Conservation (phyloP, 1,140 invertebrate genomes). For the Orchesella cincta region DNA sequence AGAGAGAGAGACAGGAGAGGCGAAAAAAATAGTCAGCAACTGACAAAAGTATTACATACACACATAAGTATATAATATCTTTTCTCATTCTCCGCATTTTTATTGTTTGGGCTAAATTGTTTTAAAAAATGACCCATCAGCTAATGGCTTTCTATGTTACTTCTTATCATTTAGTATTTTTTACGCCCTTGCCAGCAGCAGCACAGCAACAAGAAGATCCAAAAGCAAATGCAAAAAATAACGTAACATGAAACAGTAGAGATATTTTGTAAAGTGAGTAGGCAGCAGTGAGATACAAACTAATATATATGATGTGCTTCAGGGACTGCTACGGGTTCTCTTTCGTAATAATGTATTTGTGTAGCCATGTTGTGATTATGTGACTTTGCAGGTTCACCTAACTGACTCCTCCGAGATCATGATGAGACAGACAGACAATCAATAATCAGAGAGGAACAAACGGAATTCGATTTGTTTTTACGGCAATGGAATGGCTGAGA, state of each 20-base stretch:
- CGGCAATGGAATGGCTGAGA: too few relatives aligned
- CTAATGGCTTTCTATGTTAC: conserved; percentile 26
- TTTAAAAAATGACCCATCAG: conserved; percentile 29
- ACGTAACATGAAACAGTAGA: conserved; percentile 14
- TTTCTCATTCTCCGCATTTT: conserved; percentile 23
- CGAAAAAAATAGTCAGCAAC: background rate
- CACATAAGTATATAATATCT: background rate
- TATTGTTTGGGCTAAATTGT: conserved; percentile 29
- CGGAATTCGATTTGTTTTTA: conserved; percentile 22
- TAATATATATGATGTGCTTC: conserved; percentile 1
- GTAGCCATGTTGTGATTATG: conserved; percentile 9
- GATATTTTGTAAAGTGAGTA: conserved; percentile 29
- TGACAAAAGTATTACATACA: background rate
- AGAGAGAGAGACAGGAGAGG: background rate
- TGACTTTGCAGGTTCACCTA: too few relatives aligned
- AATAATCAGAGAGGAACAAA: too few relatives aligned
- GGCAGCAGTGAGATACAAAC: background rate
- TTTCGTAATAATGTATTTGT: background rate
- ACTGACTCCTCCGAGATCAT: too few relatives aligned
- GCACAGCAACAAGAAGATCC: background rate
- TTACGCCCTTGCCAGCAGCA: conserved; percentile 26
- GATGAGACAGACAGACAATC: conserved; percentile 12
- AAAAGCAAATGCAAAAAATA: background rate
- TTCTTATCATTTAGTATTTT: conserved; percentile 24
- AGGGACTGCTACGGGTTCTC: background rate